These are phyloP conservation scores for Macrostomum cliftonense DNA, from an alignment of 2,888 invertebrate genomes.

Conservation along the genomic window DNA sequence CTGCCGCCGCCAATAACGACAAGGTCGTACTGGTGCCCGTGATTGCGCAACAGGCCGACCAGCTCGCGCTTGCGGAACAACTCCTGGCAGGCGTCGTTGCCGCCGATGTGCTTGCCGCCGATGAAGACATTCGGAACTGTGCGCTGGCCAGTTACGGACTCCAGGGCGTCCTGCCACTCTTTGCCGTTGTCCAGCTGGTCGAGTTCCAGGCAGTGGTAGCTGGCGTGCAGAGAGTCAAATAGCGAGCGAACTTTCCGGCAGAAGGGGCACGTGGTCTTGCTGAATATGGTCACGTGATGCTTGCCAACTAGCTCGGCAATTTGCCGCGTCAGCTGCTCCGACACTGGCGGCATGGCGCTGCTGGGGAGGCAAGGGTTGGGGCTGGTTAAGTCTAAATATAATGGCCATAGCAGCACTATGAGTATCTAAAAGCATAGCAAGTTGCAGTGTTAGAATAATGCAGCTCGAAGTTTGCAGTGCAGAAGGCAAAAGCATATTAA, in stretches of 20 bases:
- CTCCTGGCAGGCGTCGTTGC: constrained; percentile 38
- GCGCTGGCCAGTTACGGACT: constrained; percentile 36
- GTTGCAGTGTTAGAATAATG: too few species aligned
- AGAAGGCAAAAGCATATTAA: too few species aligned
- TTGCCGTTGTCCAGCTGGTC: constrained; percentile 38
- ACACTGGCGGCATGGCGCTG: background rate
- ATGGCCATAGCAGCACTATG: too few species aligned
- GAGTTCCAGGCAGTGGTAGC: constrained; percentile 36
- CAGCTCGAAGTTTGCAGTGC: too few species aligned
- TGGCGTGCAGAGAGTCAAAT: constrained; percentile 31
- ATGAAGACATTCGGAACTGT: constrained; percentile 45
- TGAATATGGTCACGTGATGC: constrained; percentile 40
- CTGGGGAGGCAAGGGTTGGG: background rate
- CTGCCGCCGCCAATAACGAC: constrained; percentile 88
- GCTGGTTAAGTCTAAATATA: too few species aligned
- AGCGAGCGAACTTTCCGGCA: constrained; percentile 39
- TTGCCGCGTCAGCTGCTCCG: background rate
- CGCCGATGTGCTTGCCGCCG: constrained; percentile 40
- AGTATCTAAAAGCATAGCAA: too few species aligned
- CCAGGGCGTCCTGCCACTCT: constrained; percentile 37
- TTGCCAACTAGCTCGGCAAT: constrained; percentile 22
- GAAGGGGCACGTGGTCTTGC: constrained; percentile 41
- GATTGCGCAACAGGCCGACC: constrained; percentile 18
- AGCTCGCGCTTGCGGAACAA: constrained; percentile 27
- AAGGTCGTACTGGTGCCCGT: constrained; percentile 62